phyloP scores from a whole-genome alignment of 1,140 invertebrate genomes.

The Coptotermes formosanus region DNA sequence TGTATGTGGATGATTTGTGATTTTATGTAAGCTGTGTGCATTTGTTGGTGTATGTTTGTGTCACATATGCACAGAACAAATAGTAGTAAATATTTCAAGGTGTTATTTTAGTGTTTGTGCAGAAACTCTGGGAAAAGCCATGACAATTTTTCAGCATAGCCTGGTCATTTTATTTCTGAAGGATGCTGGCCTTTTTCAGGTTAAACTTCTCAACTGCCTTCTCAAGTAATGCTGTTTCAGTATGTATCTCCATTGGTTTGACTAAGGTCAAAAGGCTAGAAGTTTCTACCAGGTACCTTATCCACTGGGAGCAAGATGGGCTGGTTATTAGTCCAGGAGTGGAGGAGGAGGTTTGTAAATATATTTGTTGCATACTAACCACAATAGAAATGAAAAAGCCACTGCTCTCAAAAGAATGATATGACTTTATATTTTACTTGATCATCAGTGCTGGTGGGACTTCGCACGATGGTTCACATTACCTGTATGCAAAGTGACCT shows the following conservation, averaged over 20 bases:
- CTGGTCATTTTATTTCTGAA: too few relatives aligned
- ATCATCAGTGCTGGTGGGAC: neutral
- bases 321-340: conserved; percentile 41
- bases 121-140: too few relatives aligned
- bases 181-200: conserved; percentile 51
- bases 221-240: conserved; percentile 93
- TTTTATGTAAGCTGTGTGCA: too few relatives aligned
- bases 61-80: too few relatives aligned
- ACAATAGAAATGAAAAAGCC: neutral
- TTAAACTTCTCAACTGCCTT: conserved; percentile 93
- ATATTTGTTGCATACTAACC: neutral
- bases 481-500: too few relatives aligned
- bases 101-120: too few relatives aligned
- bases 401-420: neutral
- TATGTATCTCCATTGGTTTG: conserved; percentile 81
- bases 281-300: conserved; percentile 73
- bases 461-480: neutral
- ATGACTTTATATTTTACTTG: conserved; percentile 37
- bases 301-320: conserved; percentile 52
- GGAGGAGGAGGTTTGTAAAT: conserved; percentile 49
- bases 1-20: too few relatives aligned
- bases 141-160: too few relatives aligned
- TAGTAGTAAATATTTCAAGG: too few relatives aligned
- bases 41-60: too few relatives aligned
- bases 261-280: conserved; percentile 75